A percentile compares a stretch with the other conserved stretches of the same genome.
Evolutionary conservation across 2,888 invertebrate genomes (phyloP).

Genomic region (Monopis laevigella): DNA sequence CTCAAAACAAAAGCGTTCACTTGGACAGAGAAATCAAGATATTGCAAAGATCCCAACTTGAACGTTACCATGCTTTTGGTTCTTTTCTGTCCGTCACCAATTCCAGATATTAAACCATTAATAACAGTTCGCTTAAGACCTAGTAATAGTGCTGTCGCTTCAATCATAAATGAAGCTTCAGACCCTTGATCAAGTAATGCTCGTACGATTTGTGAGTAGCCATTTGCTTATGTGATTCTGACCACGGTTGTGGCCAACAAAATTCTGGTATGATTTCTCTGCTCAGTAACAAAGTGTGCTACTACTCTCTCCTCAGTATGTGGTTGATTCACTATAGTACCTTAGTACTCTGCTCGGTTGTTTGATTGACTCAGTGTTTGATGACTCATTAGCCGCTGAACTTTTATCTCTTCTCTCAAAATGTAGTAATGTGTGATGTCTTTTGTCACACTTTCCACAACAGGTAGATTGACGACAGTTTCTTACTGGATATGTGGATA

Average conservation of each 20-base stretch:
- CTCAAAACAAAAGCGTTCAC: constrained; percentile 21
- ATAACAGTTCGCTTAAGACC: constrained; percentile 19
- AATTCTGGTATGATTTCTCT: no score
- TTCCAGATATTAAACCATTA: constrained; percentile 19
- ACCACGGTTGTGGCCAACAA: constrained; percentile 24
- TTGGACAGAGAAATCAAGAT: constrained; percentile 12
- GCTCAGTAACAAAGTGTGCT: no score
- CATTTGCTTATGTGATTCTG: constrained; percentile 17
- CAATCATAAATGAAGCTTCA: constrained; percentile 24
- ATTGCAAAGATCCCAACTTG: constrained; percentile 15
- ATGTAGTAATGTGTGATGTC: no score
- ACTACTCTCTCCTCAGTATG: no score
- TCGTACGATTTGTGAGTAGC: constrained; percentile 14
- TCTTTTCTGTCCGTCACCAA: constrained; percentile 18
- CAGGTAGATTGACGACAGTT: no score
- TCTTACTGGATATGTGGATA: no score
- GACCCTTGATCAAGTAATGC: constrained; percentile 24
- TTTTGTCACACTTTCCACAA: no score
- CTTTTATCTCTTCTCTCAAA: no score
- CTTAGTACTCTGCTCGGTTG: no score
- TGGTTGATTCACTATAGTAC: no score
- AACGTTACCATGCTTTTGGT: constrained; percentile 18
- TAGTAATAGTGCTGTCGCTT: constrained; percentile 20
- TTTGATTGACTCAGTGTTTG: no score
- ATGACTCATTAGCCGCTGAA: no score